Conservation (phyloP, 2,888 invertebrate species). For the Slavum lentiscoides region DNA sequence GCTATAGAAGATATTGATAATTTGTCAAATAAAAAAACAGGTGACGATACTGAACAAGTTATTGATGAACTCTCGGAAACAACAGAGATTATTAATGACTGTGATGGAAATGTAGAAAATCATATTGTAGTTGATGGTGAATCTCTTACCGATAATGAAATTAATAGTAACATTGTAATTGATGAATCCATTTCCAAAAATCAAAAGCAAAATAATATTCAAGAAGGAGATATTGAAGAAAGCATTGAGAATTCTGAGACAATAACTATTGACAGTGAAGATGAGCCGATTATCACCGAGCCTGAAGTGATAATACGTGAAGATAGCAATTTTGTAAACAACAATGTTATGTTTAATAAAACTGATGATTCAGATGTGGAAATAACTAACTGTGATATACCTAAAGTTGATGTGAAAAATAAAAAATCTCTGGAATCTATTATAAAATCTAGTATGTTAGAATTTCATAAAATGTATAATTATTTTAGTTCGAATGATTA, state of each 20-base stretch:
- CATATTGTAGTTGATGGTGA: neutral
- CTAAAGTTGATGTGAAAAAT: neutral
- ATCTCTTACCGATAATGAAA: neutral
- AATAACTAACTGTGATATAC: conserved; percentile 22
- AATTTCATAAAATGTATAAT: neutral
- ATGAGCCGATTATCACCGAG: neutral
- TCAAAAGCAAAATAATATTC: neutral
- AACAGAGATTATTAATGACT: neutral
- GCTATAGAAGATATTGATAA: neutral
- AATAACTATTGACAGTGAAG: neutral
- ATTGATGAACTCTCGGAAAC: neutral
- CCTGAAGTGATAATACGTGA: neutral
- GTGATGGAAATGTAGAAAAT: neutral
- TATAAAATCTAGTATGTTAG: conserved; percentile 22
- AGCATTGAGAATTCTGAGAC: neutral
- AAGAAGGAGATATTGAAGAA: neutral
- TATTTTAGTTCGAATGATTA: conserved; percentile 5
- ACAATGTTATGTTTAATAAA: conserved; percentile 21
- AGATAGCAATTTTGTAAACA: neutral
- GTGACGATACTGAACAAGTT: neutral
- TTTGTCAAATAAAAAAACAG: neutral
- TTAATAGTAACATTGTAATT: neutral
- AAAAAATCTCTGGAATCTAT: conserved; percentile 16
- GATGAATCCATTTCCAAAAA: conserved; percentile 13
- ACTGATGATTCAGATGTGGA: conserved; percentile 37